Conservation (phyloP, 2,797 vertebrate species). For the Propithecus deckenii region DNA sequence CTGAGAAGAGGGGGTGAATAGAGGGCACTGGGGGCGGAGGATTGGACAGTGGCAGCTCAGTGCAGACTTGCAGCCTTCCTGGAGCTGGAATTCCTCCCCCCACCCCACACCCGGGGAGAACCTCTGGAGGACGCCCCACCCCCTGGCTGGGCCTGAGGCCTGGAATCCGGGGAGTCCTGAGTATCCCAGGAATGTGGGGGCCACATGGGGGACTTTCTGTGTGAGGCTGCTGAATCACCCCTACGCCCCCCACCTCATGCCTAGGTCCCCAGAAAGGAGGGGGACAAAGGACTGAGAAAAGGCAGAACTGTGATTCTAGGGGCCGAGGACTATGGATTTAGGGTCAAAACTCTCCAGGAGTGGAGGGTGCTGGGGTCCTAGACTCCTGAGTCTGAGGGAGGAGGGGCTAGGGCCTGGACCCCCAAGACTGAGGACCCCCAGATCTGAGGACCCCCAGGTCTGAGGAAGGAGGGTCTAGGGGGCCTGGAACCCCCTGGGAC, state of each 20-base stretch:
- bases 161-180: constrained; percentile 71
- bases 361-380: neutral
- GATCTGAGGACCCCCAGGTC: neutral
- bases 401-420: neutral
- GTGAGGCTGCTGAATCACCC: constrained; percentile 68
- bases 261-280: neutral
- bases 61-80: neutral
- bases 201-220: constrained; percentile 68
- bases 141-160: constrained; percentile 50
- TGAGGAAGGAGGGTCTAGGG: neutral
- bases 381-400: neutral
- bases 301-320: neutral
- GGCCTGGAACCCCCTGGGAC: neutral
- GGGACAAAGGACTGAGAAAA: neutral
- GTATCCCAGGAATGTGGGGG: constrained; percentile 72
- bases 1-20: neutral
- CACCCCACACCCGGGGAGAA: constrained; percentile 35
- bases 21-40: neutral
- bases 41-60: neutral
- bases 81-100: constrained; percentile 16
- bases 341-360: constrained; percentile 45
- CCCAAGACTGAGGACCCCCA: neutral
- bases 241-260: constrained; percentile 60
- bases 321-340: neutral
- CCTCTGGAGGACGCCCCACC: constrained; percentile 42